Evolutionary conservation across 2,113 vertebrate species (phyloP).

Genomic region (Pelecanoides urinatrix): DNA sequence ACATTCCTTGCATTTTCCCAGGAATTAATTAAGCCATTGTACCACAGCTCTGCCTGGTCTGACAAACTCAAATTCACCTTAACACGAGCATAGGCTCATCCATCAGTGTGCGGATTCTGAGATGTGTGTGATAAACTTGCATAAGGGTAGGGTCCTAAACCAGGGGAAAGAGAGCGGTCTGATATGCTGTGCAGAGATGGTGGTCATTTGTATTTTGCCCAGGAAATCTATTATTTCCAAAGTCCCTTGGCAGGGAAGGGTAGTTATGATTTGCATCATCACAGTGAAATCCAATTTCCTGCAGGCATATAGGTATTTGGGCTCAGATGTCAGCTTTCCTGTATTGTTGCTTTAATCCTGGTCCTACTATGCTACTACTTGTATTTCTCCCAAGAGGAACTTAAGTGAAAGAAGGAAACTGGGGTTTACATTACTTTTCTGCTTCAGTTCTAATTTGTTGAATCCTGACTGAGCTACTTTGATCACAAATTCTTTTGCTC

Average conservation of each 20-base stretch:
- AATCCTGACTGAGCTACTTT: neutral
- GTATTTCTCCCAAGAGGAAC: neutral
- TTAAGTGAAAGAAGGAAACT: neutral
- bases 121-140: neutral
- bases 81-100: neutral
- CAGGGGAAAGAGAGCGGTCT: rapidly evolving
- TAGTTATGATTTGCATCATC: neutral
- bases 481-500: neutral
- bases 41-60: neutral
- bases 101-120: neutral
- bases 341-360: neutral
- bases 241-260: neutral
- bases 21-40: neutral
- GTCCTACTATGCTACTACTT: neutral
- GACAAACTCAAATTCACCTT: neutral
- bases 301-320: neutral
- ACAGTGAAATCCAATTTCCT: neutral
- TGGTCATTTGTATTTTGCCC: neutral
- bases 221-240: neutral
- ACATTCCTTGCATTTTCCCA: neutral
- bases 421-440: neutral
- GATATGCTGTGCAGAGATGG: neutral
- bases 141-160: neutral
- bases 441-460: neutral
- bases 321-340: neutral